Evolutionary conservation across 1,140 invertebrate species (phyloP).

Genomic region (Diprion similis): DNA sequence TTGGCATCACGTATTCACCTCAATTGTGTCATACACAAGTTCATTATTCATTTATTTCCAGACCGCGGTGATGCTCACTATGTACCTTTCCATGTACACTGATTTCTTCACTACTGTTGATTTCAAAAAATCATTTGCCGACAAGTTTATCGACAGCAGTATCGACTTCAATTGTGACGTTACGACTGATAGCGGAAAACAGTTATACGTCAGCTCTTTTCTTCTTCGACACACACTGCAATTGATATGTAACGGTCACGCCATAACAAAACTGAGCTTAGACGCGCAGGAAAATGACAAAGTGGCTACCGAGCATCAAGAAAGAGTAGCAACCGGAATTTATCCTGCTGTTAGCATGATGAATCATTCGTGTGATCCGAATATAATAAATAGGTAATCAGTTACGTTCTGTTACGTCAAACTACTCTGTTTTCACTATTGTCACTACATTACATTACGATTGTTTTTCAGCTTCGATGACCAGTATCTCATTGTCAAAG

Average conservation of each 20-base stretch:
- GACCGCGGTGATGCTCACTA: conserved; percentile 66
- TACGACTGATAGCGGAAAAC: conserved; percentile 50
- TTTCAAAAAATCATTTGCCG: conserved; percentile 39
- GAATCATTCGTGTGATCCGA: conserved; percentile 90
- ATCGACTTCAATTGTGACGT: conserved; percentile 41
- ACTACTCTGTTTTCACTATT: conserved; percentile 10
- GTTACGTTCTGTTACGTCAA: conserved; percentile 12
- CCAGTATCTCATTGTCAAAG: conserved; percentile 65
- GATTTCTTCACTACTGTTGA: conserved; percentile 57
- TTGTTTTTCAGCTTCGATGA: conserved; percentile 56
- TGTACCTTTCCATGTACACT: conserved; percentile 64
- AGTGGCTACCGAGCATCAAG: conserved; percentile 56
- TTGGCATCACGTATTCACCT: neutral
- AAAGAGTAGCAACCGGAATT: conserved; percentile 81
- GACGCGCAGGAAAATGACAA: conserved; percentile 36
- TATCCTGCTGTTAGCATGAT: conserved; percentile 89
- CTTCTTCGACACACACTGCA: conserved; percentile 78
- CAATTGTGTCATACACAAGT: no score
- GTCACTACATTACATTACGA: conserved; percentile 14
- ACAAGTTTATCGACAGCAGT: conserved; percentile 43
- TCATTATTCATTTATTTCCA: conserved; percentile 47
- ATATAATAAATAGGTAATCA: conserved; percentile 78
- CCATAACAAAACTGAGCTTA: conserved; percentile 65
- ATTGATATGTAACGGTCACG: conserved; percentile 81
- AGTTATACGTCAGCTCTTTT: conserved; percentile 66